phyloP scores from a whole-genome alignment of 2,113 vertebrate genomes.

The Thinocorus orbignyianus region DNA sequence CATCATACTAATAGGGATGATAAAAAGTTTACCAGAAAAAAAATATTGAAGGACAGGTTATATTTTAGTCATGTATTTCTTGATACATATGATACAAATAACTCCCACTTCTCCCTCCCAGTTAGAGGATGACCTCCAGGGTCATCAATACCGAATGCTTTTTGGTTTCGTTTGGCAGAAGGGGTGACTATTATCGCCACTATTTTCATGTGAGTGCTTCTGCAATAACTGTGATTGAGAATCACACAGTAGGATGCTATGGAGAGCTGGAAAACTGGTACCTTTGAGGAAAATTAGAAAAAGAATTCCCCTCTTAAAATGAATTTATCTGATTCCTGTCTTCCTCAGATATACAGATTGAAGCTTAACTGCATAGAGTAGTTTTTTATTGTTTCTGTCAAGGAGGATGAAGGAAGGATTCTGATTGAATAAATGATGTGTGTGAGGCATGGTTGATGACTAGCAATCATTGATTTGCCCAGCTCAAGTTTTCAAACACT shows the following conservation, averaged over 20 bases:
- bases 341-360: constrained; percentile 29
- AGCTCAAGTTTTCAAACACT: constrained; percentile 40
- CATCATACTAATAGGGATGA: background rate
- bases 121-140: background rate
- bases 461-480: constrained; percentile 46
- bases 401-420: constrained; percentile 19
- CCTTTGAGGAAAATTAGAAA: constrained; percentile 17
- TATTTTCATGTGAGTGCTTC: constrained; percentile 1
- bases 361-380: constrained; percentile 13
- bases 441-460: constrained; percentile 26
- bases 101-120: background rate
- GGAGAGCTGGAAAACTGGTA: background rate
- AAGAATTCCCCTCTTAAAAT: constrained; percentile 33
- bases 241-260: background rate
- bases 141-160: background rate
- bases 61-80: background rate
- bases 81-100: background rate
- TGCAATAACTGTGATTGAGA: constrained; percentile 17
- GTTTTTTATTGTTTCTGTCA: constrained; percentile 42
- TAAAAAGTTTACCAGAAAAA: background rate
- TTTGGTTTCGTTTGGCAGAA: constrained; percentile 13
- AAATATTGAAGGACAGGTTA: background rate
- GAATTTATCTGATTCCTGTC: constrained; percentile 47
- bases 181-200: background rate
- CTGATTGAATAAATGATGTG: constrained; percentile 56